These are phyloP conservation scores for Notoglanidium macrostoma DNA, from an alignment of 2,797 vertebrate species.

Conservation along the genomic window DNA sequence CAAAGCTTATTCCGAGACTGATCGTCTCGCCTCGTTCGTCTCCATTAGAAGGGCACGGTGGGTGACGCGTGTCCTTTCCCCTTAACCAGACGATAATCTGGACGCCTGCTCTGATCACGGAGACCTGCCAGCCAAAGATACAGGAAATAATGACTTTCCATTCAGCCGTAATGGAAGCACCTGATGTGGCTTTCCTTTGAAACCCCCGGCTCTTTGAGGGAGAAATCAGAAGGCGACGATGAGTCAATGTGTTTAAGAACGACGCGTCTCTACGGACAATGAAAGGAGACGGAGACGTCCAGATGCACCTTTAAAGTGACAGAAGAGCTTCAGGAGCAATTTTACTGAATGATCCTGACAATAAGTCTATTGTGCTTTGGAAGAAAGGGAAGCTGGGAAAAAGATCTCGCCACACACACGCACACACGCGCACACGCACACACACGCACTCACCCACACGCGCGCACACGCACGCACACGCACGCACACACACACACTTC, in stretches of 20 bases:
- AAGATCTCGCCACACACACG: conserved; percentile 3
- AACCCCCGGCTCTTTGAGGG: neutral
- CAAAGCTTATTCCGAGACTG: conserved; percentile 12
- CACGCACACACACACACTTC: neutral
- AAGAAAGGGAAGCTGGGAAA: conserved; percentile 36
- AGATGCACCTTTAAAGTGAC: conserved; percentile 30
- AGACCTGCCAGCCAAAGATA: conserved; percentile 12
- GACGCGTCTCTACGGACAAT: conserved; percentile 24
- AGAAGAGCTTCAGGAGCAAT: conserved; percentile 23
- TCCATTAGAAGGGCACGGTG: conserved; percentile 5
- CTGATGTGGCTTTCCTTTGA: conserved; percentile 17
- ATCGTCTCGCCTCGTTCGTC: neutral
- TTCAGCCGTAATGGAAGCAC: conserved; percentile 29
- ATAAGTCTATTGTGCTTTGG: conserved; percentile 49
- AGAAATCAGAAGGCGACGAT: neutral
- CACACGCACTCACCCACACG: neutral
- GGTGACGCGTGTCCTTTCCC: neutral
- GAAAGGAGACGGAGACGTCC: conserved; percentile 18
- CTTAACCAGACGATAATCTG: conserved; percentile 5
- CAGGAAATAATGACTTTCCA: conserved; percentile 21
- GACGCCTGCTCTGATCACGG: conserved; percentile 23
- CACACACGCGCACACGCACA: neutral
- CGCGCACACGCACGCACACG: neutral
- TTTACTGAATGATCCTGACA: conserved; percentile 52
- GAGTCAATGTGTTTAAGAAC: conserved; percentile 7